These are phyloP conservation scores for Chelon labrosus DNA, from an alignment of 2,797 vertebrate genomes.

Conservation along the genomic window DNA sequence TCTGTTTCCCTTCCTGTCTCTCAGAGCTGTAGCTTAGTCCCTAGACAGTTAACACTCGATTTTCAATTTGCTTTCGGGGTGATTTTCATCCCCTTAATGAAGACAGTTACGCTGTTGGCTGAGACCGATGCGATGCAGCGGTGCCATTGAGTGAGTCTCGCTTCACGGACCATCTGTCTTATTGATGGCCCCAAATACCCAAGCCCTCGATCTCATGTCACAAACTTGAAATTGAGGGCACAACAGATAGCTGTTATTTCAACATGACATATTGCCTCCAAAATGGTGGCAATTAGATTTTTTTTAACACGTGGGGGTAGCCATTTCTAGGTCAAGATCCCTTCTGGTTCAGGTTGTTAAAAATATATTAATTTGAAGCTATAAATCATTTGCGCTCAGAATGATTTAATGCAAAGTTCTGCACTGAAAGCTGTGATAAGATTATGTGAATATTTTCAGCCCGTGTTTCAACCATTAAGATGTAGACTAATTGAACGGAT, in stretches of 20 bases:
- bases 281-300: conserved; percentile 35
- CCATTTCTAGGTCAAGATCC: conserved; percentile 49
- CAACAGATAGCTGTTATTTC: conserved; percentile 56
- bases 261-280: conserved; percentile 45
- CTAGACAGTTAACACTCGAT: conserved; percentile 13
- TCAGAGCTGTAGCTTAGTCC: conserved; percentile 5
- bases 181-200: conserved; percentile 48
- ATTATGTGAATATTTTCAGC: conserved; percentile 1
- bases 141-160: conserved; percentile 25
- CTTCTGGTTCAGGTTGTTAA: conserved; percentile 30
- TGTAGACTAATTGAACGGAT: neutral
- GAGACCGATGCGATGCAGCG: conserved; percentile 25
- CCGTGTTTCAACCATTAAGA: neutral
- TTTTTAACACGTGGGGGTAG: conserved; percentile 31
- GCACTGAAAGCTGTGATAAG: conserved; percentile 18
- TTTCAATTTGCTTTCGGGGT: conserved; percentile 43
- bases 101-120: conserved; percentile 42
- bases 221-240: conserved; percentile 64
- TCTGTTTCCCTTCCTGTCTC: conserved; percentile 14
- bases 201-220: conserved; percentile 49
- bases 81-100: conserved; percentile 42
- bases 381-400: conserved; percentile 38
- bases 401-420: conserved; percentile 15
- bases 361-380: conserved; percentile 25
- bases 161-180: conserved; percentile 53